Evolutionary conservation across 2,797 vertebrate species (phyloP), one percentile per base, ranked within the genome.

Genomic region (Synanceia verrucosa): DNA sequence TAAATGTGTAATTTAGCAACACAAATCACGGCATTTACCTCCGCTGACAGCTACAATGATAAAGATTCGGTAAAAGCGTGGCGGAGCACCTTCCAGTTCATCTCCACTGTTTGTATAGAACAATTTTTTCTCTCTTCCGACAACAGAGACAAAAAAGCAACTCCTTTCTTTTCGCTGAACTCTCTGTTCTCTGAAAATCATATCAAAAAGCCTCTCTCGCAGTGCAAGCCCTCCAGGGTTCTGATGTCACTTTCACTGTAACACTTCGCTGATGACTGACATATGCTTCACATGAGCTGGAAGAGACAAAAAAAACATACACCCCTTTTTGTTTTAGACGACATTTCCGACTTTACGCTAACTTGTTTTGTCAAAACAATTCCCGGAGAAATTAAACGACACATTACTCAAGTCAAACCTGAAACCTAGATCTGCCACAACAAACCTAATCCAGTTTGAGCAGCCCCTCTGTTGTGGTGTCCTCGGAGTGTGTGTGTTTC

Each of bases 321-420:
- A 73, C 84, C 80, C 79, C 82, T 90, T 56, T 93, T 93, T 86
- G 89, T 90, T 89, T 93, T 72, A 89, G 89, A 89, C 88, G 82
- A 91, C 88, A 91, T 91, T 89, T 90, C 88, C 78, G 89, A 92
- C 91, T 92, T 93, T 86, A 93, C 90, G 86, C 91, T 95, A 95
- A 95, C 92, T 92, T 93, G 94, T 94, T 95, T 94, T 94, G 94
- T 94, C 93, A 95, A 94, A 94, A 94, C 92, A 94, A 94, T 93
- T 93, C 94, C 92, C 91, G 81, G 71, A 93, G 93, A 95, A 95
- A 93, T 93, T 93, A 94, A 93, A 94, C 90, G 88, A 93, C 91
- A 83, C 88, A 90, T 92, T 89, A 91, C 92, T 91, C 82, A 83
- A 88, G 88, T 93, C 86, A 92, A 91, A 91, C 87, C 87, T 88